Base-by-base conservation (phyloP, 1,140 invertebrate species). In the Teleogryllus occipitalis region DNA sequence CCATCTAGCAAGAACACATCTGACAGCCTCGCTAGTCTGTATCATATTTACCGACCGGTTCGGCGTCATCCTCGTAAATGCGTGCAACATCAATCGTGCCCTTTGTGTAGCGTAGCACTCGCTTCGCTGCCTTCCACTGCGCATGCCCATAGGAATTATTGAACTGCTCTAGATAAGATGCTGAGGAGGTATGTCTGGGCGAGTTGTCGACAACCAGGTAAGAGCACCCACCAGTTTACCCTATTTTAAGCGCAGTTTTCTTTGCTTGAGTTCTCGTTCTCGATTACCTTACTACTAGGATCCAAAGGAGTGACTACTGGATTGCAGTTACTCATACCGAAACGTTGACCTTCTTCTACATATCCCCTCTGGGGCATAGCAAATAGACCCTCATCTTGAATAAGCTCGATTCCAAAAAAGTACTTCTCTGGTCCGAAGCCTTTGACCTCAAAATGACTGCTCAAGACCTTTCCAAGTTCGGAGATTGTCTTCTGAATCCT, bases 171-270 rank as follows among this genome's bases (percentile, higher is more conserved):
- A 88, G 81, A 72, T 83, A 84, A 81, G 83, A 85, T 0, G 88
- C 86, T 46, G 86, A 83, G 82, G 87, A 4, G 85, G 80, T 27
- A 89, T 87, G 82, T 89, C 88, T 76, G 87, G 88, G 46, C 88
- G 78, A 18, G 86, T 88, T 0, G 85, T 80, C 15, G 84, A 77
- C 14, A 88, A 78, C 82, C 88, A 89, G 82, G 87, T 84, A 15
- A 89, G 81, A 15, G 82, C 82, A 39, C 85, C 85, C 46, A 87
- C 82, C 8, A 86, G 72, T n/a, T 83, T 49, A 77, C 81, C 82
- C 80, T 84, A 87, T 48, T 81, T 76, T 77, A 81, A 72, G 47
- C 82, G 27, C 76, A 82, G 54, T 27, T n/a, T n/a, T 79, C n/a
- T 77, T 76, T 79, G 47, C 77, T 75, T 27, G 75, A 77, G 4